Evolutionary conservation across 2,113 vertebrate genomes (phyloP).

Genomic region (Tauraco erythrolophus): DNA sequence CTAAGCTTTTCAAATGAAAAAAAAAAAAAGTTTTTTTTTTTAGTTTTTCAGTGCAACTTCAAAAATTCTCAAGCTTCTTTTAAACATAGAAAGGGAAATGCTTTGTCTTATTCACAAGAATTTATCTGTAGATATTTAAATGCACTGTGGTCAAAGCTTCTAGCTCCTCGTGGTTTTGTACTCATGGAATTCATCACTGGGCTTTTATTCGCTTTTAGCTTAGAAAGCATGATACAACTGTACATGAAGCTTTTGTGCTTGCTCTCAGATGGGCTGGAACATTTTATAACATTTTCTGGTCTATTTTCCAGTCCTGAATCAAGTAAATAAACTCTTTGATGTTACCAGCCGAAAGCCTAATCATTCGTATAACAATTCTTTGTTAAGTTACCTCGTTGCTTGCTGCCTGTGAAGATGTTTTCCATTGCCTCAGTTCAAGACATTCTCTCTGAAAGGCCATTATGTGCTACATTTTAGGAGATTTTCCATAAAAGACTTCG

Average conservation of each 20-base stretch:
- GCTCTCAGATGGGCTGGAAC: neutral
- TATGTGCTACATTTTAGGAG: neutral
- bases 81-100: neutral
- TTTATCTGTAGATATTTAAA: neutral
- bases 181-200: neutral
- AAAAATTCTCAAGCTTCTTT: neutral
- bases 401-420: conserved; percentile 10
- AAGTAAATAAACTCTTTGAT: conserved; percentile 34
- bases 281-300: conserved; percentile 20
- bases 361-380: neutral
- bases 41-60: neutral
- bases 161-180: neutral
- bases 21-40: neutral
- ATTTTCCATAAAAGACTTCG: neutral
- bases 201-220: neutral
- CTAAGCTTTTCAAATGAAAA: neutral
- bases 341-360: conserved; percentile 11
- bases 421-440: neutral
- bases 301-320: neutral
- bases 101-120: neutral
- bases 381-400: neutral
- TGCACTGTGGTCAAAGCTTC: neutral
- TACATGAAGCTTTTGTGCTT: neutral
- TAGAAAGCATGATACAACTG: neutral
- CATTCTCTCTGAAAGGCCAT: neutral